These are phyloP conservation scores for Gymnobelideus leadbeateri DNA, from an alignment of 2,113 vertebrate genomes.

Conservation along the genomic window DNA sequence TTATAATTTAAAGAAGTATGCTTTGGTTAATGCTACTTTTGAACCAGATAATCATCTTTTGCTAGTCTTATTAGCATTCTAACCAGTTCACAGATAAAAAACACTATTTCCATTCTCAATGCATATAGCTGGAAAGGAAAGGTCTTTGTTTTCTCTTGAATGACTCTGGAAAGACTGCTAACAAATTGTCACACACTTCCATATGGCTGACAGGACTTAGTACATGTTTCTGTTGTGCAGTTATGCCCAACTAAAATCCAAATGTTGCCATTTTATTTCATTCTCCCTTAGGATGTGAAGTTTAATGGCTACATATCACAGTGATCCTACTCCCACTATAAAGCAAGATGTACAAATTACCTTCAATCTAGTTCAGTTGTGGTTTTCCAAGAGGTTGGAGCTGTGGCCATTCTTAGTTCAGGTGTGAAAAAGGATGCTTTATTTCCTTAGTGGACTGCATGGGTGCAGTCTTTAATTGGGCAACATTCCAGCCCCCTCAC, in stretches of 20 bases:
- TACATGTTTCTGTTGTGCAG: conserved; percentile 44
- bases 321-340: conserved; percentile 14
- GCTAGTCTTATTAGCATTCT: neutral
- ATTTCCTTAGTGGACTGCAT: neutral
- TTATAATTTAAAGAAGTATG: neutral
- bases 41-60: neutral
- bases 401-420: neutral
- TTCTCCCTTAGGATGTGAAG: conserved; percentile 35
- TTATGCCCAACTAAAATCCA: neutral
- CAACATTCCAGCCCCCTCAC: neutral
- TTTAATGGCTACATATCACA: conserved; percentile 48
- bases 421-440: neutral
- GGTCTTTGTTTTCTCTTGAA: conserved; percentile 31
- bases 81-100: conserved; percentile 16
- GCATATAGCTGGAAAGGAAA: conserved; percentile 47
- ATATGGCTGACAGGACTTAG: conserved; percentile 28
- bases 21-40: neutral
- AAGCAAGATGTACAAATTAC: conserved; percentile 51
- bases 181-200: conserved; percentile 61
- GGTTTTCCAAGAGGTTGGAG: conserved; percentile 42
- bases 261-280: conserved; percentile 47
- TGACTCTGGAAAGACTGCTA: conserved; percentile 55
- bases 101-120: conserved; percentile 39
- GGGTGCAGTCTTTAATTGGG: neutral
- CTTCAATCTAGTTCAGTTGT: conserved; percentile 37